Evolutionary conservation across 2,113 vertebrate genomes (phyloP), one percentile per base, ranked within the genome.

Genomic region (Odocoileus hemionus): DNA sequence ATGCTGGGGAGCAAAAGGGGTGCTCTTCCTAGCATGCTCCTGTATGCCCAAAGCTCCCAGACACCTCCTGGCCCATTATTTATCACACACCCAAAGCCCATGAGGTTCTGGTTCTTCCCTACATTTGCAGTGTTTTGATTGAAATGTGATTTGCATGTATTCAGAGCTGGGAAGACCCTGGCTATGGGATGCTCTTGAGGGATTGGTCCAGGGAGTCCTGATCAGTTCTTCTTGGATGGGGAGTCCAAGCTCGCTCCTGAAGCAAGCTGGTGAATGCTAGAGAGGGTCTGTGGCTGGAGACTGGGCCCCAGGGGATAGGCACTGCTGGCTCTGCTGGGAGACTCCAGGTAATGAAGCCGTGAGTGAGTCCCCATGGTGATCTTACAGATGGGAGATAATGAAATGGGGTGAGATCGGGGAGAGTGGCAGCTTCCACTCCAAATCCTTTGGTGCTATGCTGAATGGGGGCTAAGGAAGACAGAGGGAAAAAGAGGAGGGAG

Each of bases 391-490:
- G 7, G 78, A 93, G 86, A 80, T 97, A 95, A 97, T 94, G 95
- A 97, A 83, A 83, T 86, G 86, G 60, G 83, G 70, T 89, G 78
- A 95, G 88, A 96, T 95, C n/a, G 0, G 2, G 60, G 78, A 67
- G 90, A 82, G 88, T 93, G 95, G 95, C 3, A 1, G 86, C 91
- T 89, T 86, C 3, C 45, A 89, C 82, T 95, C 78, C 70, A 94
- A 21, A 94, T 93, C 86, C 91, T 98, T 97, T 96, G 97, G 96
- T 96, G 78, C 85, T 89, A 52, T 50, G 78, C 85, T 86, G 92
- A 91, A 94, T 60, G 94, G 88, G 84, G 43, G 93, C 74, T 87
- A 93, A 92, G 78, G 86, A 96, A 15, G 16, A 87, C 61, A 80
- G 86, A 88, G n/a, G 13, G 21, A n/a, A 19, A 78, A 74, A 80